Conservation (phyloP, 2,113 vertebrate species). For the sheep (Ovis aries) region ARS-UI_Ramb_v3.0 NC_056057.1:35078501-35079000, state of each 20-base stretch:
- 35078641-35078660: background rate
- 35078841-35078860: background rate
- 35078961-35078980: background rate
- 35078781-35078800: background rate
- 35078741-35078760: background rate
- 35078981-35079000: background rate
- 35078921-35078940: background rate
- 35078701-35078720: background rate
- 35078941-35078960: background rate
- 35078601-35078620: background rate
- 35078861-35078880: background rate
- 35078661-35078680: background rate
- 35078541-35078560: background rate
- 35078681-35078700: background rate
- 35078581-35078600: background rate
- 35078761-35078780: background rate
- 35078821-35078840: background rate
- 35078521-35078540: background rate
- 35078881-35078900: background rate
- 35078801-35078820: background rate
- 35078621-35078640: background rate
- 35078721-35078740: background rate
- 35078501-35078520: background rate
- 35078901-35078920: background rate
- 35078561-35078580: background rate